Conservation (phyloP, 2,888 invertebrate genomes). For the Luperina nickerlii region DNA sequence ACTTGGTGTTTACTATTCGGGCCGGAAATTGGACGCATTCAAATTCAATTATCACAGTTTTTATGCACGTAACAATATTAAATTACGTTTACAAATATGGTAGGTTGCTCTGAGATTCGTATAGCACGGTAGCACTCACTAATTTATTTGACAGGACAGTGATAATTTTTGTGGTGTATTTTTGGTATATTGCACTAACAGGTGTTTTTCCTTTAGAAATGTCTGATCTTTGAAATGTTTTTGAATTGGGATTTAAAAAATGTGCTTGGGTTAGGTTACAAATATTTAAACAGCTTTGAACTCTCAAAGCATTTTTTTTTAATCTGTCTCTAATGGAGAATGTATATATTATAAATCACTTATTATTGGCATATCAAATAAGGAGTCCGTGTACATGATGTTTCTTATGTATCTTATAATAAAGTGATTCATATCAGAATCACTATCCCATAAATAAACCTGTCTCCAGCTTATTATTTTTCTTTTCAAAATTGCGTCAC, state of each 20-base stretch:
- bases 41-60: slow-evolving; percentile 61
- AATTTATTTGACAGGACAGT: slow-evolving; percentile 52
- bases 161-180: slow-evolving; percentile 56
- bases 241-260: background rate
- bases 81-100: slow-evolving; percentile 34
- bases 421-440: no score
- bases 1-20: slow-evolving; percentile 5
- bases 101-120: slow-evolving; percentile 29
- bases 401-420: no score
- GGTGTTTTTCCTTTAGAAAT: slow-evolving; percentile 9
- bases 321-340: background rate
- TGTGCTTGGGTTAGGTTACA: background rate
- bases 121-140: slow-evolving; percentile 13
- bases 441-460: no score
- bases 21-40: slow-evolving; percentile 42
- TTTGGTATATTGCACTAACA: slow-evolving; percentile 30
- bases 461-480: no score
- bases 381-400: background rate
- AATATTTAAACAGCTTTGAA: no score
- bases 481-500: background rate
- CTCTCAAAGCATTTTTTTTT: background rate
- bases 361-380: no score
- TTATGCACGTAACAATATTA: slow-evolving; percentile 47
- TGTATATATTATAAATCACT: background rate
- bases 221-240: slow-evolving; percentile 11